phyloP scores from a whole-genome alignment of 2,888 invertebrate species.

The Acleris cristana region DNA sequence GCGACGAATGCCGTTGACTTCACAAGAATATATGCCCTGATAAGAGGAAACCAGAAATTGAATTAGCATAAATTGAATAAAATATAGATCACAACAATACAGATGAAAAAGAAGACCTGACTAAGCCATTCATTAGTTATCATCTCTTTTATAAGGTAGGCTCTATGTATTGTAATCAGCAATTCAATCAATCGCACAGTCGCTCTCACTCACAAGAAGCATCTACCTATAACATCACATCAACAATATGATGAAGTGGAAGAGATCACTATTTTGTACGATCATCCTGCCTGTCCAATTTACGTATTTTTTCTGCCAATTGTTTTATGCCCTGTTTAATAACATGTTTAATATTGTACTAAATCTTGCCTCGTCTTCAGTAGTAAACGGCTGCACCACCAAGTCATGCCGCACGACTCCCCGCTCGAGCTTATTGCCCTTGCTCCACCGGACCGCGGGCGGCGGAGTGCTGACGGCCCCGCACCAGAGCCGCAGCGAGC shows the following conservation, averaged over 20 bases:
- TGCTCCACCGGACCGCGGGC: conserved; percentile 85
- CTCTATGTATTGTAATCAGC: too few species aligned
- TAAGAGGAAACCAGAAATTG: conserved; percentile 19
- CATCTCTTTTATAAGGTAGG: too few species aligned
- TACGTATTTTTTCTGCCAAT: too few species aligned
- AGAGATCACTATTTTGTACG: too few species aligned
- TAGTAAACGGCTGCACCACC: conserved; percentile 67
- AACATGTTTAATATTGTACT: too few species aligned
- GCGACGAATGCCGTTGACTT: conserved; percentile 84
- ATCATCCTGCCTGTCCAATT: too few species aligned
- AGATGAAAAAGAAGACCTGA: neutral
- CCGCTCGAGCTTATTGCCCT: conserved; percentile 70
- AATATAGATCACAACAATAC: neutral
- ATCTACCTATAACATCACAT: too few species aligned
- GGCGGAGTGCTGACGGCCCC: conserved; percentile 85
- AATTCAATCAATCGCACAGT: too few species aligned
- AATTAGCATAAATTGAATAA: neutral
- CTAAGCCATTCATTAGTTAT: too few species aligned
- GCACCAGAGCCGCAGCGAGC: conserved; percentile 85
- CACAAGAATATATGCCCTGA: conserved; percentile 91
- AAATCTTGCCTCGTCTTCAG: conserved; percentile 64
- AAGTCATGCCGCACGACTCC: conserved; percentile 56
- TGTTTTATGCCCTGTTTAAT: too few species aligned
- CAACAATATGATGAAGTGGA: too few species aligned
- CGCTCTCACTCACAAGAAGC: too few species aligned